These are phyloP conservation scores for Psittacara wagleri DNA, from an alignment of 2,113 vertebrate species.

Conservation along the genomic window DNA sequence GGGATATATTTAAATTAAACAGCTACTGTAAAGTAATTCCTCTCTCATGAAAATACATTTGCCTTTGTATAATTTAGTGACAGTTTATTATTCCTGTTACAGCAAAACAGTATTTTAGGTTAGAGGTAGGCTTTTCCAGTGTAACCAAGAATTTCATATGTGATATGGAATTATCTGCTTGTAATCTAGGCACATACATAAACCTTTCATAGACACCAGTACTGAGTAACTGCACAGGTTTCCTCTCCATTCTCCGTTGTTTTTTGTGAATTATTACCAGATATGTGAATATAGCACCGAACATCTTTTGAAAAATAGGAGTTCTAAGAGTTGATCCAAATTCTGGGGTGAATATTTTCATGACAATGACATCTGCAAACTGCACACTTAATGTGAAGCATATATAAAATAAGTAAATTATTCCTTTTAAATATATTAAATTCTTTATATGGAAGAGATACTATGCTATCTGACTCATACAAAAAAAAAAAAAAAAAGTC, in stretches of 20 bases:
- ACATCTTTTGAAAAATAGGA: constrained; percentile 19
- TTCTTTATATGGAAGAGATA: constrained; percentile 36
- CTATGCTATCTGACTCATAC: constrained; percentile 9
- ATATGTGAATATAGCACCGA: neutral
- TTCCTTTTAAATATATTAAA: constrained; percentile 46
- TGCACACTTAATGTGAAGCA: constrained; percentile 27
- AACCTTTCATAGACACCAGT: neutral
- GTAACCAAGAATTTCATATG: neutral
- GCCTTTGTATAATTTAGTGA: neutral
- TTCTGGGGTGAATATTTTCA: constrained; percentile 44
- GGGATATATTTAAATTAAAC: neutral
- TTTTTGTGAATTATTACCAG: neutral
- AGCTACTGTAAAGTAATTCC: neutral
- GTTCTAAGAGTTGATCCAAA: neutral
- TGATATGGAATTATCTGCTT: neutral
- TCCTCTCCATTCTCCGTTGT: neutral
- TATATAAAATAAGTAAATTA: constrained; percentile 51
- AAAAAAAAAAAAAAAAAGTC: constrained; percentile 13
- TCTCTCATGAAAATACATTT: neutral
- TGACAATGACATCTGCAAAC: constrained; percentile 54
- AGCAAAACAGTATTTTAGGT: neutral
- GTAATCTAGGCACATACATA: neutral
- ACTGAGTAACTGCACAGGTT: neutral
- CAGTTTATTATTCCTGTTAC: neutral
- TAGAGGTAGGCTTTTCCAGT: neutral